Evolutionary conservation across 2,113 vertebrate species (phyloP).

Genomic region (Alces alces): DNA sequence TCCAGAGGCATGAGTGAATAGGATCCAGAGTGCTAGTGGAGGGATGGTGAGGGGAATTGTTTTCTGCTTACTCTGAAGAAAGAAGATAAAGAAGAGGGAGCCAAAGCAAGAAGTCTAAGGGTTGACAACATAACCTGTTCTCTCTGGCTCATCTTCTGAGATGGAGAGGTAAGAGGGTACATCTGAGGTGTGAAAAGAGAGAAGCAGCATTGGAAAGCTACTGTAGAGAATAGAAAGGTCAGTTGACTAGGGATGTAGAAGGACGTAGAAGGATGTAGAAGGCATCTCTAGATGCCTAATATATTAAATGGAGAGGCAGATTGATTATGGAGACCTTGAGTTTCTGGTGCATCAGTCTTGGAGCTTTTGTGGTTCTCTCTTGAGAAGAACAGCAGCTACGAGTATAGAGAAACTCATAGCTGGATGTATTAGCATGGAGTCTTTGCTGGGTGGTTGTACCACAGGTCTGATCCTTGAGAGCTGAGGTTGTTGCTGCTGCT

Average conservation of each 20-base stretch:
- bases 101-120: background rate
- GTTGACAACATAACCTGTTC: background rate
- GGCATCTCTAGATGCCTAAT: background rate
- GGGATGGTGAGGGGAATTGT: background rate
- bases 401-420: background rate
- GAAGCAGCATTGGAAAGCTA: background rate
- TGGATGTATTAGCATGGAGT: background rate
- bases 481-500: background rate
- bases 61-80: background rate
- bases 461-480: background rate
- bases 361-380: background rate
- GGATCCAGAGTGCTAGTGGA: background rate
- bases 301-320: background rate
- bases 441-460: background rate
- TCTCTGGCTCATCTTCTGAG: slow-evolving; percentile 3
- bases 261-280: background rate
- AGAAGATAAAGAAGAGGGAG: background rate
- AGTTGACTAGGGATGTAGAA: no score
- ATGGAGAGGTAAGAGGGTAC: background rate
- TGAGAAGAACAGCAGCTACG: background rate
- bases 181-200: background rate
- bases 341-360: background rate
- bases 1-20: background rate
- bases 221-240: background rate
- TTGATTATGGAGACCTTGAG: background rate